phyloP scores from a whole-genome alignment of 2,113 vertebrate genomes.

The Asarcornis scutulata region DNA sequence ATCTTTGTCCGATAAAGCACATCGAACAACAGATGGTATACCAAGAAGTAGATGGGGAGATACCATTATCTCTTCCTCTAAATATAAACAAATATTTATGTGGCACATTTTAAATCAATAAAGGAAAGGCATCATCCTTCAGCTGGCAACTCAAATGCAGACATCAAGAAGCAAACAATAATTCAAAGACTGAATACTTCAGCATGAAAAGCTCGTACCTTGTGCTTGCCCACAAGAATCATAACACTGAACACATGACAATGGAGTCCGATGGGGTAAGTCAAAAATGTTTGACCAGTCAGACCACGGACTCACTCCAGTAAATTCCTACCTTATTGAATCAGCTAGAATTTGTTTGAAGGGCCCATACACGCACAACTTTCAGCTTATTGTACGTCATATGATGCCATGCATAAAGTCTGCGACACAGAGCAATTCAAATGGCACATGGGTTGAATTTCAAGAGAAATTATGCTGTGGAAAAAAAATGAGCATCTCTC shows the following conservation, averaged over 20 bases:
- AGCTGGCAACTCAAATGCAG: neutral
- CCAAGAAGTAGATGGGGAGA: neutral
- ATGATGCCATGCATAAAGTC: neutral
- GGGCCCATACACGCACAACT: neutral
- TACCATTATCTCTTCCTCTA: neutral
- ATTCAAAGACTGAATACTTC: neutral
- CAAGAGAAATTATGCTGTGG: constrained; percentile 32
- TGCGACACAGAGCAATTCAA: neutral
- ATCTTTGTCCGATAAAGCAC: neutral
- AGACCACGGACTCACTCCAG: neutral
- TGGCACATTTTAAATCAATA: neutral
- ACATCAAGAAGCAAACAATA: neutral
- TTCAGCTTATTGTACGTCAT: neutral
- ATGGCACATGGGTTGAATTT: constrained; percentile 44
- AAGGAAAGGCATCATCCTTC: neutral
- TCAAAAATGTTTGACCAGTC: neutral
- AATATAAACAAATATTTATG: neutral
- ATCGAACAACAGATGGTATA: neutral
- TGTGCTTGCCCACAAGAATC: neutral
- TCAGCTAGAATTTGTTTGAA: neutral
- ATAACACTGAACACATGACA: neutral
- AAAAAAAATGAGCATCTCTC: constrained; percentile 13
- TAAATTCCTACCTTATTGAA: neutral
- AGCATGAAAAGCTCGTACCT: neutral
- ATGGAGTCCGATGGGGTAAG: neutral